Percentiles rank a stretch among this genome's conserved stretches.
These are phyloP conservation scores for Lepidochrysops patricia DNA, from an alignment of 2,888 invertebrate genomes.

Conservation along the genomic window DNA sequence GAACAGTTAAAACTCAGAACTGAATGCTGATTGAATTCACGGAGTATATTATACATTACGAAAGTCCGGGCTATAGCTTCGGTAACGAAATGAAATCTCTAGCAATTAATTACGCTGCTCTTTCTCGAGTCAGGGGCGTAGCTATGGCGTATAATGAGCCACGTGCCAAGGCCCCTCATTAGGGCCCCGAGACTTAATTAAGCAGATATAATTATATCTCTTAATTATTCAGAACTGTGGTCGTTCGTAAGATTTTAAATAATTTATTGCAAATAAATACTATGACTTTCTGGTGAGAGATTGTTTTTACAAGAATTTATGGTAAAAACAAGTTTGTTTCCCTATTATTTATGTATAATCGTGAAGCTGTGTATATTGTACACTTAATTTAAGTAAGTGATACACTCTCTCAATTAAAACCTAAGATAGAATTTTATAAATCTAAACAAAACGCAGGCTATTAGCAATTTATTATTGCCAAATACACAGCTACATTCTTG, in stretches of 20 bases:
- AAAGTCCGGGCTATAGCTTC: neutral
- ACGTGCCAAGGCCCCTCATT: neutral
- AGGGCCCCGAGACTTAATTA: neutral
- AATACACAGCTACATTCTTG: neutral
- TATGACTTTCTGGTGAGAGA: neutral
- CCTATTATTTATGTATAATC: too few species aligned
- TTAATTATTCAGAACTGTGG: neutral
- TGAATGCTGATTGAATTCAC: too few species aligned
- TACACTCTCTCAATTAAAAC: too few species aligned
- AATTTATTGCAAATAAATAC: neutral
- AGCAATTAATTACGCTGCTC: neutral
- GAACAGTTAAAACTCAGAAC: too few species aligned
- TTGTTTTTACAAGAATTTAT: too few species aligned
- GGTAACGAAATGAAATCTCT: neutral
- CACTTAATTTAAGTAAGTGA: too few species aligned
- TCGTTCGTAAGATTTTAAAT: neutral
- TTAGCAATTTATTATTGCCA: neutral
- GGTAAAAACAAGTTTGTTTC: too few species aligned
- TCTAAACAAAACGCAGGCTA: neutral
- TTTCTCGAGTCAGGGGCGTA: neutral
- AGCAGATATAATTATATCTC: constrained; percentile 10
- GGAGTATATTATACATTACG: neutral
- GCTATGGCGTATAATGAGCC: constrained; percentile 1
- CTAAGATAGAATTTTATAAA: neutral
- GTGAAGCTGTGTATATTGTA: too few species aligned